Evolutionary conservation across 2,113 vertebrate genomes (phyloP), one percentile per base, ranked within the genome.

Genomic region (Agelaius tricolor): DNA sequence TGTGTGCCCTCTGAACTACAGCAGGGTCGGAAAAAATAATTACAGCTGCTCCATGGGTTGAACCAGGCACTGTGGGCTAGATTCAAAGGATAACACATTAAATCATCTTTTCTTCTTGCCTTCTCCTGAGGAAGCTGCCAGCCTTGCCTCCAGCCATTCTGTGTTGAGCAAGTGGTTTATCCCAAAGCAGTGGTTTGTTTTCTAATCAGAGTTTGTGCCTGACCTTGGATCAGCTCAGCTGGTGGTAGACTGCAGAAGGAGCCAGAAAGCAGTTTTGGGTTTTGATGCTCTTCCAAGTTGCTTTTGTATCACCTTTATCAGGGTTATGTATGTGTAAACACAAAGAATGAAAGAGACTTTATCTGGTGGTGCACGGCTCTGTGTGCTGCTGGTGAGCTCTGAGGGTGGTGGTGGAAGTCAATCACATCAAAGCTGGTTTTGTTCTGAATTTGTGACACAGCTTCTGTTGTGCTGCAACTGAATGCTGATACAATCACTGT

Each of bases 381-480:
- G 31, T 10, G 1, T 1, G 1, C 67, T 89, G 86, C 72, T 41
- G 79, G 76, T 47, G 49, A 76, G 44, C 67, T 92, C 33, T 12
- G 43, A 59, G 61, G 67, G 35, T 18, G 52, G 52, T 62, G 54
- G 15, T 93, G 61, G 61, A 78, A 94, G 28, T 52, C 59, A 47
- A n/a, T 89, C 61, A 7, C 84, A 85, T 95, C 90, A 95, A 85
- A 94, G 93, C 74, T 79, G 78, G 52, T 59, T 89, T 93, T 93
- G 69, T 78, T 95, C 77, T 8, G 13, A 41, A n/a, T 76, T 68
- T 55, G 35, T 63, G 93, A 28, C 0, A 17, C 23, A 72, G 84
- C 15, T 63, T 84, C 39, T 84, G 13, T 84, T 93, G 89, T 89
- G 77, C 61, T 74, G 93, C 7, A 19, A 1, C 23, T 55, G 68